These are phyloP conservation scores for Melipona quadrifasciata DNA, from an alignment of 1,140 invertebrate genomes.

Conservation along the genomic window DNA sequence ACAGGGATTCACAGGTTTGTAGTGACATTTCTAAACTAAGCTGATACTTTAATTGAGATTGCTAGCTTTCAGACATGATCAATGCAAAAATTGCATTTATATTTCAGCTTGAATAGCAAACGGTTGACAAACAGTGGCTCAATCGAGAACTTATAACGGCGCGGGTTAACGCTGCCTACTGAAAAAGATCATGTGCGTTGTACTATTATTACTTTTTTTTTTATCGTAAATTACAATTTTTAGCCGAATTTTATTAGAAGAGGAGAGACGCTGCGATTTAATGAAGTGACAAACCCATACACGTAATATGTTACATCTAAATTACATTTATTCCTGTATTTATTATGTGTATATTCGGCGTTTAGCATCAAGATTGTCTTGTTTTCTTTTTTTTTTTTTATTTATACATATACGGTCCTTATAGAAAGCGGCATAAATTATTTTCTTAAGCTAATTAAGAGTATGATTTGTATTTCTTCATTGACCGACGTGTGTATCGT, in stretches of 20 bases:
- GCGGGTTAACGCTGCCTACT: slow-evolving; percentile 49
- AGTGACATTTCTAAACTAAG: background rate
- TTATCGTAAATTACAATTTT: slow-evolving; percentile 77
- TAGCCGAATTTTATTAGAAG: slow-evolving; percentile 79
- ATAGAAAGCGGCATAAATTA: slow-evolving; percentile 53
- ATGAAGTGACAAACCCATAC: slow-evolving; percentile 21
- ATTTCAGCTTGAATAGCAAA: slow-evolving; percentile 67
- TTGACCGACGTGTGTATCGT: slow-evolving; percentile 44
- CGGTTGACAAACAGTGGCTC: slow-evolving; percentile 59
- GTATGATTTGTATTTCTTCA: slow-evolving; percentile 62
- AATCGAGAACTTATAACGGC: slow-evolving; percentile 56
- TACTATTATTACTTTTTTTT: slow-evolving; percentile 66
- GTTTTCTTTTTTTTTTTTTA: slow-evolving; percentile 50
- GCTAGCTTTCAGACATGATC: background rate
- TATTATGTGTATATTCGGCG: slow-evolving; percentile 78
- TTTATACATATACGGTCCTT: slow-evolving; percentile 61
- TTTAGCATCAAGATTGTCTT: slow-evolving; percentile 62
- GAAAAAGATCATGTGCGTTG: slow-evolving; percentile 62
- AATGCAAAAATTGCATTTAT: slow-evolving; percentile 15
- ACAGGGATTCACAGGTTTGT: slow-evolving; percentile 80
- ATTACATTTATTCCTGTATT: slow-evolving; percentile 75
- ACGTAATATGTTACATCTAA: slow-evolving; percentile 74
- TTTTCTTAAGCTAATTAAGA: slow-evolving; percentile 62
- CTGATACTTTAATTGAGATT: background rate
- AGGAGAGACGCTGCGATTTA: slow-evolving; percentile 73